A percentile compares a stretch with the other conserved stretches of the same genome.
These are phyloP conservation scores for Grallaria varia DNA, from an alignment of 2,113 vertebrate genomes.

Conservation along the genomic window DNA sequence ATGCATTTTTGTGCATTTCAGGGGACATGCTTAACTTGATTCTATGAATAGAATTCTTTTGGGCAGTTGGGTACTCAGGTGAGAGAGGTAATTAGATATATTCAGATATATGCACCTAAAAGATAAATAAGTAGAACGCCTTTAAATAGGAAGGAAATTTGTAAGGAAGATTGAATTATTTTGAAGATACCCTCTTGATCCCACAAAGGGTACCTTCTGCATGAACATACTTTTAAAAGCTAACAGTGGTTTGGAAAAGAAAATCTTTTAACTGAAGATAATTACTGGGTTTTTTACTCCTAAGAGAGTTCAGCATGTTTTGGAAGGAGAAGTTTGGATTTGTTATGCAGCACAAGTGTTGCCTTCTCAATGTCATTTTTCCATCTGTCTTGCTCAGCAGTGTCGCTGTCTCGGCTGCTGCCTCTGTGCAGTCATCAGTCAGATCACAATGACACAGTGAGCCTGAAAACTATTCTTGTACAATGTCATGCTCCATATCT, in stretches of 20 bases:
- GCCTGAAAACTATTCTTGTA: slow-evolving; percentile 1
- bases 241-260: background rate
- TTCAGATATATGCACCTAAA: background rate
- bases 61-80: background rate
- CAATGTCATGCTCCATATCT: background rate
- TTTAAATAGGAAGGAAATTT: background rate
- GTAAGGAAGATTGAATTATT: background rate
- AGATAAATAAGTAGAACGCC: background rate
- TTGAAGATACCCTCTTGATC: background rate
- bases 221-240: background rate
- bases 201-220: background rate
- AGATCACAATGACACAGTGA: background rate
- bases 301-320: background rate
- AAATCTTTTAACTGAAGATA: background rate
- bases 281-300: background rate
- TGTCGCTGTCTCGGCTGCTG: background rate
- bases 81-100: background rate
- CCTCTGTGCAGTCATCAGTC: background rate
- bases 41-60: background rate
- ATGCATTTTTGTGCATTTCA: background rate
- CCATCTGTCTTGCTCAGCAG: slow-evolving; percentile 49
- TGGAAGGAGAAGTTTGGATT: background rate
- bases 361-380: slow-evolving; percentile 44
- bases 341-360: background rate
- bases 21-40: background rate